Evolutionary conservation across 2,888 invertebrate genomes (phyloP).

Genomic region (Eucera pruinosa): DNA sequence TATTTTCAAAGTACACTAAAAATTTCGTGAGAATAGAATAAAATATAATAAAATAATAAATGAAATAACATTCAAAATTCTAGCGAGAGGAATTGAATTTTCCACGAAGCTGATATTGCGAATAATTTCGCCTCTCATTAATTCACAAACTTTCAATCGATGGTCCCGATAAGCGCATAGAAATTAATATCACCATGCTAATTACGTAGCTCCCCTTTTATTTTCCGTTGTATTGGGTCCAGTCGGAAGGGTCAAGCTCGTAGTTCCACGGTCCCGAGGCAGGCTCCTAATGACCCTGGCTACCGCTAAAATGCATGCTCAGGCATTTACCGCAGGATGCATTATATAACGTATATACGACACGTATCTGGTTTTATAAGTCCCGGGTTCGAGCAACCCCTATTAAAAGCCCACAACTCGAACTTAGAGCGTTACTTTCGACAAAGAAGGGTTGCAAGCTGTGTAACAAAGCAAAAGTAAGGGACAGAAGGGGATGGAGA

Average conservation of each 20-base stretch:
- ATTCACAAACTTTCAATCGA: not conserved
- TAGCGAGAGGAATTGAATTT: too few relatives aligned
- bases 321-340: conserved; percentile 56
- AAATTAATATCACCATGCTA: conserved; percentile 54
- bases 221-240: conserved; percentile 16
- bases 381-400: conserved; percentile 48
- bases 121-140: not conserved
- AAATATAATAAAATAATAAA: too few relatives aligned
- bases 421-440: conserved; percentile 21
- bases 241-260: conserved; percentile 38
- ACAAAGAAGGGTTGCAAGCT: conserved; percentile 23
- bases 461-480: conserved; percentile 9
- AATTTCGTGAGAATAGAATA: too few relatives aligned
- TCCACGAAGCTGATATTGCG: too few relatives aligned
- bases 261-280: conserved; percentile 44
- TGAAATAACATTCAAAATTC: too few relatives aligned
- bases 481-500: not conserved
- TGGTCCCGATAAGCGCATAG: conserved; percentile 21
- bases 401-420: conserved; percentile 60
- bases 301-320: conserved; percentile 68
- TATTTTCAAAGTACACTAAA: too few relatives aligned
- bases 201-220: conserved; percentile 32
- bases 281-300: conserved; percentile 61
- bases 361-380: conserved; percentile 64
- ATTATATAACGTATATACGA: conserved; percentile 65